A percentile compares a stretch with the other conserved stretches of the same genome.
Evolutionary conservation across 2,797 vertebrate genomes (phyloP).

Genomic region (Microctenopoma steveboyesi): DNA sequence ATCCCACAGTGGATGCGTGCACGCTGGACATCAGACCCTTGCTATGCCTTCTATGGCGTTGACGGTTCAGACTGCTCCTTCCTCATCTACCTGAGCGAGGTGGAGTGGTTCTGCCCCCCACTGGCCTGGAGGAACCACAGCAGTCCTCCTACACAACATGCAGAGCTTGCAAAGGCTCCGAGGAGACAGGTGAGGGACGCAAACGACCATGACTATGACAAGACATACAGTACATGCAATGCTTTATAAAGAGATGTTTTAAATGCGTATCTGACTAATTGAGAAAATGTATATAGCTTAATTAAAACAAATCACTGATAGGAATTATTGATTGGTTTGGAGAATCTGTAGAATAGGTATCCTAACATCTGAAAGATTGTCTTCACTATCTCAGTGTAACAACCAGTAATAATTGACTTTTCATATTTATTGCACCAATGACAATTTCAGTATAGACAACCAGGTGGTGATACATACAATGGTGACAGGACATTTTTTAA

Average conservation of each 20-base stretch:
- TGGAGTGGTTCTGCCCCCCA: slow-evolving; percentile 97
- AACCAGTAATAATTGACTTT: neutral
- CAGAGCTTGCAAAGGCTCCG: slow-evolving; percentile 67
- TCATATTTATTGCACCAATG: neutral
- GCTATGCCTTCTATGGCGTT: slow-evolving; percentile 96
- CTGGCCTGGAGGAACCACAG: slow-evolving; percentile 92
- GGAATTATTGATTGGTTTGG: no score
- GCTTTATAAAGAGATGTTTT: no score
- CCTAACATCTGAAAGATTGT: no score
- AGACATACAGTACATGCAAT: neutral
- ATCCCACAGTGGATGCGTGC: slow-evolving; percentile 92
- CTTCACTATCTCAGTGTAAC: neutral
- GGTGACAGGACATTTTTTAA: no score
- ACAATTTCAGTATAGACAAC: neutral
- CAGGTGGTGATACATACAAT: no score
- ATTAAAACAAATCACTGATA: no score
- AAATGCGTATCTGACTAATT: no score
- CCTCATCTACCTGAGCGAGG: slow-evolving; percentile 96
- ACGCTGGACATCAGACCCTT: slow-evolving; percentile 97
- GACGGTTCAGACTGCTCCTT: slow-evolving; percentile 97
- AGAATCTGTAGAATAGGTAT: no score
- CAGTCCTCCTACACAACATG: slow-evolving; percentile 71
- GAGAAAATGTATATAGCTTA: no score
- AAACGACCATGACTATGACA: neutral
- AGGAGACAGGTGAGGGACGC: slow-evolving; percentile 84